Evolutionary conservation across 1,140 invertebrate species (phyloP).

Genomic region (Agrypnia vestita): DNA sequence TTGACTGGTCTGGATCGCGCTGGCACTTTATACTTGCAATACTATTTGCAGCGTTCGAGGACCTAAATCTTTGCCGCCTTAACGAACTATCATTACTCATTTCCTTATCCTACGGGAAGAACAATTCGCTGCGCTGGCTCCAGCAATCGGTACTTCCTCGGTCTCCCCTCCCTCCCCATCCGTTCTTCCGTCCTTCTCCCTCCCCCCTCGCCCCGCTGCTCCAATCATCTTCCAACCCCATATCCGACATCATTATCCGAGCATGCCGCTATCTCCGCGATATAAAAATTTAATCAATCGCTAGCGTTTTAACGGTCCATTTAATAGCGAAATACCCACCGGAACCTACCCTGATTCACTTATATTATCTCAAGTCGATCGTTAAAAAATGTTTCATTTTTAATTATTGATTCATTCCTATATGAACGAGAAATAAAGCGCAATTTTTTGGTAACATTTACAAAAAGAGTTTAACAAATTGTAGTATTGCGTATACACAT

Average conservation of each 20-base stretch:
- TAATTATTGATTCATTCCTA: too few species aligned
- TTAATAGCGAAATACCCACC: slow-evolving; percentile 30
- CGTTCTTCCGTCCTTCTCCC: background rate
- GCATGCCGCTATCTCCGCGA: slow-evolving; percentile 16
- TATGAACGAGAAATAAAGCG: too few species aligned
- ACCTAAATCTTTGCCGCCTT: slow-evolving; percentile 27
- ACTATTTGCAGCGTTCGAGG: background rate
- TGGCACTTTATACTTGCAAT: slow-evolving; percentile 10
- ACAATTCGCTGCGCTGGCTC: slow-evolving; percentile 29
- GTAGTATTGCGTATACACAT: too few species aligned
- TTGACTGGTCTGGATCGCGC: background rate
- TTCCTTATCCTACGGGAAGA: slow-evolving; percentile 27
- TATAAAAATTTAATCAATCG: slow-evolving; percentile 53
- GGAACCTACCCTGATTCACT: background rate
- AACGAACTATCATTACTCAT: slow-evolving; percentile 37
- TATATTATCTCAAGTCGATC: too few species aligned
- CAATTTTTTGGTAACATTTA: too few species aligned
- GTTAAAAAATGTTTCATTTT: too few species aligned
- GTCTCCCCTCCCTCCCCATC: slow-evolving; percentile 8
- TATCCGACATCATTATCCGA: slow-evolving; percentile 22
- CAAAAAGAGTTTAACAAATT: too few species aligned
- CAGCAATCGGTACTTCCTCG: slow-evolving; percentile 7
- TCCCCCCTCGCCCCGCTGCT: background rate
- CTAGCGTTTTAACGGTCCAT: slow-evolving; percentile 48
- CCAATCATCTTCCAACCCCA: slow-evolving; percentile 1